phyloP scores from a whole-genome alignment of 2,888 invertebrate genomes.

The Argynnis bischoffii region DNA sequence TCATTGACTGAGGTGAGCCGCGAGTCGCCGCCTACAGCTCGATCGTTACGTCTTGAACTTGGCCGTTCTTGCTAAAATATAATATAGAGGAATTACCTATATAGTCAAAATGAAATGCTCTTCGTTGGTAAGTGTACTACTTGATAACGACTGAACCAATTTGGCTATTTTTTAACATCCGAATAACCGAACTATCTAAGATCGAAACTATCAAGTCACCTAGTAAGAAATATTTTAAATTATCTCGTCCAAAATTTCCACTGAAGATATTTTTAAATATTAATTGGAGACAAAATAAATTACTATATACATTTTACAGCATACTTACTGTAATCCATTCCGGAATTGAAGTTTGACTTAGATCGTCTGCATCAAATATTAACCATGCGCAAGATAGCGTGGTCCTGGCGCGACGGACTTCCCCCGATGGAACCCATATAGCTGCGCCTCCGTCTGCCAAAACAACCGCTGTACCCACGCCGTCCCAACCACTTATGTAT shows the following conservation, averaged over 20 bases:
- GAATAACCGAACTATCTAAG: no score
- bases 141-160: no score
- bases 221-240: no score
- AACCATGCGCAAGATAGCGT: constrained; percentile 95
- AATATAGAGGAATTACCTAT: neutral
- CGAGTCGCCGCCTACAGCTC: constrained; percentile 87
- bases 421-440: constrained; percentile 96
- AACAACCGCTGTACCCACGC: constrained; percentile 88
- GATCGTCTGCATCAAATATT: constrained; percentile 89
- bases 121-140: no score
- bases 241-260: no score
- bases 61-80: constrained; percentile 54
- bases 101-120: no score
- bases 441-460: constrained; percentile 86
- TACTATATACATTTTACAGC: neutral
- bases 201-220: no score
- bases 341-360: constrained; percentile 82
- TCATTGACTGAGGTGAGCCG: constrained; percentile 85
- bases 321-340: constrained; percentile 85
- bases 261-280: no score
- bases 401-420: constrained; percentile 92
- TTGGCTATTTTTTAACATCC: no score
- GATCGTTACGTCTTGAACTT: constrained; percentile 62
- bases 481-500: constrained; percentile 92
- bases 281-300: no score